Conservation (phyloP, 2,113 vertebrate genomes). For the Xenopus laevis region DNA sequence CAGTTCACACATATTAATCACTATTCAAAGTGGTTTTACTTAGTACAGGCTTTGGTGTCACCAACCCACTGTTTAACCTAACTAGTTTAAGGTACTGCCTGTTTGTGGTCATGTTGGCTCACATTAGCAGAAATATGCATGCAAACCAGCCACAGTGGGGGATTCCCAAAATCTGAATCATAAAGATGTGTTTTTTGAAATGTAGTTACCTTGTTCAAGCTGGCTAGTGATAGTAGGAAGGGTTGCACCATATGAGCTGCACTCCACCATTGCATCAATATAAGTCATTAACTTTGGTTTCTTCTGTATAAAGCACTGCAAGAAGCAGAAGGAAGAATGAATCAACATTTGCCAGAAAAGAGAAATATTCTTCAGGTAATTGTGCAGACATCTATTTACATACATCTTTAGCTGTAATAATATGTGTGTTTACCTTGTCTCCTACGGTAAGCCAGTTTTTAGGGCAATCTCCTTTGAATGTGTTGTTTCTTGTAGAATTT, state of each 20-base stretch:
- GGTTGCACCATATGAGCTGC: constrained; percentile 67
- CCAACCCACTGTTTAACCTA: too few relatives aligned
- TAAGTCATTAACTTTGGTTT: constrained; percentile 54
- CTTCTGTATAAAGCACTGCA: constrained; percentile 80
- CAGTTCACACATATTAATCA: too few relatives aligned
- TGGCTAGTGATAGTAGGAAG: constrained; percentile 81
- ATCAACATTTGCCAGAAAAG: not conserved
- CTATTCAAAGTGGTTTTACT: too few relatives aligned
- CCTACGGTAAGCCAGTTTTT: constrained; percentile 65
- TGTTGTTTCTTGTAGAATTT: constrained; percentile 60
- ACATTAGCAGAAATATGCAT: too few relatives aligned
- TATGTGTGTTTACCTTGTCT: constrained; percentile 75
- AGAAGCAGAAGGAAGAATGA: constrained; percentile 47
- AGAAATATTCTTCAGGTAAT: too few relatives aligned
- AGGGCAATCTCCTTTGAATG: constrained; percentile 63
- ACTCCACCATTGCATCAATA: constrained; percentile 67
- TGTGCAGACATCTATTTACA: not conserved
- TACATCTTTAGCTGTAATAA: not conserved
- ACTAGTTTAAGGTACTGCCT: too few relatives aligned
- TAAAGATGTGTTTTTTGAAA: too few relatives aligned
- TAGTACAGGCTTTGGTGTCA: too few relatives aligned
- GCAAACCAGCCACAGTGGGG: too few relatives aligned
- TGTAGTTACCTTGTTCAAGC: constrained; percentile 80
- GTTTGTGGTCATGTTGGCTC: too few relatives aligned
- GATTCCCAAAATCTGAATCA: too few relatives aligned